Percentiles rank a stretch among this genome's conserved stretches.
Evolutionary conservation across 1,140 invertebrate species (phyloP).

Genomic region (Diorhabda elongata): DNA sequence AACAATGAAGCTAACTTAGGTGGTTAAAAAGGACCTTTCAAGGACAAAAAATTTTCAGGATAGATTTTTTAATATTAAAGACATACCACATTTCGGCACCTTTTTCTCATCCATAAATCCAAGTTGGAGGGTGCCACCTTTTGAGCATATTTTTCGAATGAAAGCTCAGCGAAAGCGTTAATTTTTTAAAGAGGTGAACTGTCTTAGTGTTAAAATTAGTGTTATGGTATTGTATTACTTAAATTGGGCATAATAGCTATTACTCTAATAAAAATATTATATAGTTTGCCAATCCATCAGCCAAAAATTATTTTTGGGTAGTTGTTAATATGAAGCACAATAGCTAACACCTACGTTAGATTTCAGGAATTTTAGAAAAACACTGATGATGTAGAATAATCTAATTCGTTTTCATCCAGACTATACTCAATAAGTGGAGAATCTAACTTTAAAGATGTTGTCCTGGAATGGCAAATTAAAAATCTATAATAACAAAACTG

Average conservation of each 20-base stretch:
- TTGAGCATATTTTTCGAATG: too few species aligned
- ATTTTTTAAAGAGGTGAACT: neutral
- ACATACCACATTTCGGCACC: too few species aligned
- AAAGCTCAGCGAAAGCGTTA: neutral
- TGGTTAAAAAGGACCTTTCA: too few species aligned
- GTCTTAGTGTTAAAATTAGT: neutral
- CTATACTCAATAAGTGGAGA: neutral
- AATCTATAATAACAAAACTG: neutral
- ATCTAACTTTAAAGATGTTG: constrained; percentile 16
- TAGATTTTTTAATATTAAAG: too few species aligned
- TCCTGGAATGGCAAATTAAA: constrained; percentile 15
- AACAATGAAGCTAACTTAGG: too few species aligned
- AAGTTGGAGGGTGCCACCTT: too few species aligned
- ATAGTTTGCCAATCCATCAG: neutral
- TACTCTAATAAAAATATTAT: neutral
- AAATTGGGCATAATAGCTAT: neutral
- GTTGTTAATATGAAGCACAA: neutral
- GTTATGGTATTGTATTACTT: neutral
- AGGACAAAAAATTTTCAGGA: too few species aligned
- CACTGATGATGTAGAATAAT: constrained; percentile 15
- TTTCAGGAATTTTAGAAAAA: constrained; percentile 10
- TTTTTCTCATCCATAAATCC: too few species aligned
- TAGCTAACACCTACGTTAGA: neutral
- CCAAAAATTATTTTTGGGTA: too few species aligned
- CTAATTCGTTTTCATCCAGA: constrained; percentile 17